phyloP scores from a whole-genome alignment of 1,140 invertebrate genomes.

The Dermatophagoides farinae region DNA sequence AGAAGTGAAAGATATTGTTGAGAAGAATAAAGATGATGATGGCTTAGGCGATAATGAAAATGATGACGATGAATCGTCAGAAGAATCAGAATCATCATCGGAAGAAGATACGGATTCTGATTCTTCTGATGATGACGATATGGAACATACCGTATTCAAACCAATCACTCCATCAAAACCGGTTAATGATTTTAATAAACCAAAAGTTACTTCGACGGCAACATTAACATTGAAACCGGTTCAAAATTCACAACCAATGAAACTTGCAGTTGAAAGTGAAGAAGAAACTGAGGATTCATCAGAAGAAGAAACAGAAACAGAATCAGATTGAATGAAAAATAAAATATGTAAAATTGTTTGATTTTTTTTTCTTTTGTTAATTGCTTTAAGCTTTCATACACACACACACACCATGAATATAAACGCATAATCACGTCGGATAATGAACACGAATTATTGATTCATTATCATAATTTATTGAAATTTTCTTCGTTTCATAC shows the following conservation, averaged over 20 bases:
- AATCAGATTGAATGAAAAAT: too few relatives aligned
- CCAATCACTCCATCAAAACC: neutral
- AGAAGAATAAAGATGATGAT: neutral
- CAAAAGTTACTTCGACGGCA: neutral
- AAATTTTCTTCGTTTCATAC: too few relatives aligned
- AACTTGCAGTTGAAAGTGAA: conserved; percentile 3
- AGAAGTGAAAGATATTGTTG: conserved; percentile 14
- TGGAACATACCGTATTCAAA: conserved; percentile 5
- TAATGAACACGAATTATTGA: too few relatives aligned
- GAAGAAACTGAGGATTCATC: conserved; percentile 1
- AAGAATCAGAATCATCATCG: neutral
- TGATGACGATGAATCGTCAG: neutral
- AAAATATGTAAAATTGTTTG: too few relatives aligned
- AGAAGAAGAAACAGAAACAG: too few relatives aligned
- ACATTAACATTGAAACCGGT: neutral
- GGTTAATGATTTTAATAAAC: neutral
- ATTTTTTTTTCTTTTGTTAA: too few relatives aligned
- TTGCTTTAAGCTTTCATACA: too few relatives aligned
- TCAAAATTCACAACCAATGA: neutral
- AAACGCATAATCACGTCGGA: too few relatives aligned
- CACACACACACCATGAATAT: too few relatives aligned
- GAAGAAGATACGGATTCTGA: neutral
- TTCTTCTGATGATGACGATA: conserved; percentile 2
- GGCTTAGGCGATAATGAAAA: neutral
- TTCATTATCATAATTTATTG: too few relatives aligned